Evolutionary conservation across 2,888 invertebrate genomes (phyloP).

Genomic region (Hoplodrina blanda): DNA sequence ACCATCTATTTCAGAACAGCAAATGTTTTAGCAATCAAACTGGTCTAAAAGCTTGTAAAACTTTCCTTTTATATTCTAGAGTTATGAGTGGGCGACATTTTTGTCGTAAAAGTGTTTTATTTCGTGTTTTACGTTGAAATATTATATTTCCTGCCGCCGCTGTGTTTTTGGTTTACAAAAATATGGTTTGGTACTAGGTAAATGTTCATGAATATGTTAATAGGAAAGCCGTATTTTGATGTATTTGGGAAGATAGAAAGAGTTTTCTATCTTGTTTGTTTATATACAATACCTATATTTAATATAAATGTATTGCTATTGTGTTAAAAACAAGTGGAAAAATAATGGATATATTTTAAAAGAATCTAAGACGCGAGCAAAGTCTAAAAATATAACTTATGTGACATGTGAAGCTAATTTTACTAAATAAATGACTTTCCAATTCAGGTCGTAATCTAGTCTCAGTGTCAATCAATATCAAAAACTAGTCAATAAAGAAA

Average conservation of each 20-base stretch:
- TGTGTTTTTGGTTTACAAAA: conserved; percentile 34
- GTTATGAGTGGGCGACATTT: conserved; percentile 45
- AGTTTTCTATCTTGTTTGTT: neutral
- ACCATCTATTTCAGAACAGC: conserved; percentile 19
- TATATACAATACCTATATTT: neutral
- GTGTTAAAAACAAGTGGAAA: no score
- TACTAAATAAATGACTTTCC: no score
- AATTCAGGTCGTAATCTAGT: no score
- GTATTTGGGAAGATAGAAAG: conserved; percentile 2
- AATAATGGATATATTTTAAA: no score
- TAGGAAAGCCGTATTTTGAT: conserved; percentile 5
- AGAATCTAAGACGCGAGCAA: no score
- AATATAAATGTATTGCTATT: no score
- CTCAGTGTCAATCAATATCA: no score
- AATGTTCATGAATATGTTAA: conserved; percentile 46
- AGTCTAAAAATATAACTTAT: no score
- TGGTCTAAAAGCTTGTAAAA: conserved; percentile 55
- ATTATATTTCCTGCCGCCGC: conserved; percentile 39
- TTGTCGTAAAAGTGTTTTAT: conserved; percentile 58
- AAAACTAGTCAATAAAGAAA: no score
- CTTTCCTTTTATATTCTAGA: conserved; percentile 55
- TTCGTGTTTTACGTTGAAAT: conserved; percentile 47
- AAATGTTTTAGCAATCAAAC: conserved; percentile 51
- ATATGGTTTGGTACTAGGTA: conserved; percentile 22
- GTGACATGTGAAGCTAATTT: no score